Evolutionary conservation across 2,797 vertebrate genomes (phyloP).

Genomic region (Momotus momota): DNA sequence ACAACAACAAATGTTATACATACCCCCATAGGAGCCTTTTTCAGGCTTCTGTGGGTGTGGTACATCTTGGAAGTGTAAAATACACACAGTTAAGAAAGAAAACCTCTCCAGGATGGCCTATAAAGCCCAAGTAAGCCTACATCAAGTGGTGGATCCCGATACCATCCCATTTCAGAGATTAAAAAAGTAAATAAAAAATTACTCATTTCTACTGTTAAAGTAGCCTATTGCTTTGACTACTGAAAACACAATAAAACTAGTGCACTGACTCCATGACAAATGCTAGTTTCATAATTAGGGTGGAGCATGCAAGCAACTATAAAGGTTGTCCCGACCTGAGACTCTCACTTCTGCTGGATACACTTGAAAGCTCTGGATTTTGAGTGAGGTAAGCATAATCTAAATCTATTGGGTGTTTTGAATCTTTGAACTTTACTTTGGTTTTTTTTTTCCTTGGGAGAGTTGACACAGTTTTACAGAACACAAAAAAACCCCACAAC

Average conservation of each 20-base stretch:
- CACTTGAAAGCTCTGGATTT: not conserved
- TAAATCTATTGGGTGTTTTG: not conserved
- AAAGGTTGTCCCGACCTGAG: constrained; percentile 53
- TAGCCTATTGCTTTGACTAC: not conserved
- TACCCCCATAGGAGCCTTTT: not conserved
- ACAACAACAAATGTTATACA: not conserved
- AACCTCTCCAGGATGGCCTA: not conserved
- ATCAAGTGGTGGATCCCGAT: not conserved
- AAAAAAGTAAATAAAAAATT: not conserved
- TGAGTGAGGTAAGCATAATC: constrained; percentile 65
- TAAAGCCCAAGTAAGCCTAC: not conserved
- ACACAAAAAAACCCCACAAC: not conserved
- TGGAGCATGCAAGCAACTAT: constrained; percentile 73
- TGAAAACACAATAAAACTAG: constrained; percentile 4
- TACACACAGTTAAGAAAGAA: not conserved
- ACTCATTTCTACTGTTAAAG: not conserved
- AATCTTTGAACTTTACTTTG: not conserved
- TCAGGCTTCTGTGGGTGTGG: not conserved
- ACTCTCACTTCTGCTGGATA: constrained; percentile 11
- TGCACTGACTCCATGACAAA: constrained; percentile 62
- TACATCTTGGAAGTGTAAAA: not conserved
- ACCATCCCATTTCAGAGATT: not conserved
- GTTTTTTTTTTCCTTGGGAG: not conserved
- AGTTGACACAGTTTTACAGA: not conserved
- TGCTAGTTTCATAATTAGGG: constrained; percentile 72